Evolutionary conservation across 2,113 vertebrate genomes (phyloP).

Genomic region (Progne subis): DNA sequence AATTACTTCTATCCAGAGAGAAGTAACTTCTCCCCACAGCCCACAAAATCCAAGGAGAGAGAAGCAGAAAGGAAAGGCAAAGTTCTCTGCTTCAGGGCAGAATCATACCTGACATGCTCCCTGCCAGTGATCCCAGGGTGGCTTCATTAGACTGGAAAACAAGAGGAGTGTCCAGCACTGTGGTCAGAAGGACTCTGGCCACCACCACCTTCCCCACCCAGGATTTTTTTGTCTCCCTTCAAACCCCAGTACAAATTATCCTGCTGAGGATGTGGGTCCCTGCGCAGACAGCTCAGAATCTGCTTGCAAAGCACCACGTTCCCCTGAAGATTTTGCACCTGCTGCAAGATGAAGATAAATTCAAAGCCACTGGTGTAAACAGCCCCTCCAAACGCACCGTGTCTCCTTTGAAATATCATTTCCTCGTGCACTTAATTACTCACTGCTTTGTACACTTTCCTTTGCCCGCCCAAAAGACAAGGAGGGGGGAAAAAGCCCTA

Average conservation of each 20-base stretch:
- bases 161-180: neutral
- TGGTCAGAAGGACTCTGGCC: neutral
- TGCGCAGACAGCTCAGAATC: neutral
- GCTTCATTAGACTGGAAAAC: neutral
- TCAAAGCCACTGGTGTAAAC: conserved; percentile 18
- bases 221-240: neutral
- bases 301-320: neutral
- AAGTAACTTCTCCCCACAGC: neutral
- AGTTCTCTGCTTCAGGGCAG: neutral
- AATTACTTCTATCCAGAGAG: neutral
- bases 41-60: neutral
- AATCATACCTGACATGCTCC: neutral
- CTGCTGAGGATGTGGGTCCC: neutral
- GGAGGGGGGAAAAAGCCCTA: neutral
- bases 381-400: neutral
- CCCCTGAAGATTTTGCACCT: conserved; percentile 21
- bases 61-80: neutral
- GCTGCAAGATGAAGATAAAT: conserved; percentile 50
- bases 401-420: conserved; percentile 37
- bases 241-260: neutral
- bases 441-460: neutral
- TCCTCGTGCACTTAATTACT: neutral
- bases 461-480: neutral
- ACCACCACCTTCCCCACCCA: neutral
- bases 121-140: neutral